Evolutionary conservation across 2,113 vertebrate species (phyloP), one percentile per base, ranked within the genome.

Genomic region (Syngnathoides biaculeatus): DNA sequence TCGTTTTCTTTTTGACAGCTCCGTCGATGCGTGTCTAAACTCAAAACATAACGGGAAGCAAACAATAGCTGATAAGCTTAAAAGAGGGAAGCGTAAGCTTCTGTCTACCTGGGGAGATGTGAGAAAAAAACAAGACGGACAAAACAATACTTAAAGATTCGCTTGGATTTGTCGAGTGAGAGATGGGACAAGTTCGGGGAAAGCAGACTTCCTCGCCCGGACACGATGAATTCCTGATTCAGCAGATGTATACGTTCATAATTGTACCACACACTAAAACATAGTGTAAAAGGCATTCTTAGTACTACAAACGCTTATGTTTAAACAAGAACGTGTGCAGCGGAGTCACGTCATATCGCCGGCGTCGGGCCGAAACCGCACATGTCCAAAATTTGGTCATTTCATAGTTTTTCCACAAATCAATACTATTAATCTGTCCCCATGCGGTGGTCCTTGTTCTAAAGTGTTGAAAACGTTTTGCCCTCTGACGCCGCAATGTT

Each of bases 101-200:
- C 48, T 17, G 14, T 53, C n/a, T 17, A 26, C 20, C 65, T 42
- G 63, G 27, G 58, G 64, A 80, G 67, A 75, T 62, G 53, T 48
- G 62, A 69, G 67, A 80, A 69, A 81, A 79, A 69, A 81, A 77
- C 65, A 79, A 78, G 67, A 65, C 64, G 67, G 60, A 66, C 71
- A 80, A 83, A 77, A 77, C 64, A 69, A 77, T 64, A 79, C 55
- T 47, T 47, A 50, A 48, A 48, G 19, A 71, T 63, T 74, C 52
- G 64, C 58, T 77, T 83, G 85, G 73, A 60, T 76, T 64, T 61
- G 39, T 6, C 77, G 65, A 65, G 55, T n/a, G 48, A 45, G 57
- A 75, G 67, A 78, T 52, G 30, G 65, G 52, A 62, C 40, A 43
- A 59, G 65, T 52, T 45, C 22, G 38, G 55, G 72, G 67, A 66